These are phyloP conservation scores for Crocuta crocuta DNA, from an alignment of 2,113 vertebrate species.

Conservation along the genomic window DNA sequence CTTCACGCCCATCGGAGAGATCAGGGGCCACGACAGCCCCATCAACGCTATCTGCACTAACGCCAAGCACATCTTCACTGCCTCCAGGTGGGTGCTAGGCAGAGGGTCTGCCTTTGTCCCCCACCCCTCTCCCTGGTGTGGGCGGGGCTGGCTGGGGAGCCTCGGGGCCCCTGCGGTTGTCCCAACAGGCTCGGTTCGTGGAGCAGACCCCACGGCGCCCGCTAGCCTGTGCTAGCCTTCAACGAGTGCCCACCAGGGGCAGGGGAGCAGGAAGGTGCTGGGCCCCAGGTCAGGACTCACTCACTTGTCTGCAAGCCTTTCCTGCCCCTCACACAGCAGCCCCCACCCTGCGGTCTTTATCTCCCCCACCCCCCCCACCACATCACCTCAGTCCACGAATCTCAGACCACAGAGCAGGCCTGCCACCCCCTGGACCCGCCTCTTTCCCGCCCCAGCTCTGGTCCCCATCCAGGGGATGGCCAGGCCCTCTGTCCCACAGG, in stretches of 20 bases:
- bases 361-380: neutral
- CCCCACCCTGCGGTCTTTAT: accelerated
- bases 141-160: neutral
- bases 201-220: neutral
- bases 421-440: neutral
- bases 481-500: neutral
- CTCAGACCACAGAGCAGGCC: neutral
- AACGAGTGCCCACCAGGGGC: neutral
- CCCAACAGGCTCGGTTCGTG: neutral
- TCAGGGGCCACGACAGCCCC: slow-evolving; percentile 97
- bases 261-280: neutral
- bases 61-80: slow-evolving; percentile 96
- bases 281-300: neutral
- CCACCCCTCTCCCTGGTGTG: neutral
- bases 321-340: neutral
- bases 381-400: too few species aligned
- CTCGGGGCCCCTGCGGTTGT: neutral
- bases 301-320: neutral
- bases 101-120: accelerated
- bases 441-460: neutral
- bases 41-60: slow-evolving; percentile 98
- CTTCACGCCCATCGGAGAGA: slow-evolving; percentile 96
- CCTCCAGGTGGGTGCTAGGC: slow-evolving; percentile 92
- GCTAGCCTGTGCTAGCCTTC: neutral
- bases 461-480: neutral